Percentiles rank a stretch among this genome's conserved stretches.
phyloP scores from a whole-genome alignment of 2,113 vertebrate genomes.

The Pachyramphus minor region DNA sequence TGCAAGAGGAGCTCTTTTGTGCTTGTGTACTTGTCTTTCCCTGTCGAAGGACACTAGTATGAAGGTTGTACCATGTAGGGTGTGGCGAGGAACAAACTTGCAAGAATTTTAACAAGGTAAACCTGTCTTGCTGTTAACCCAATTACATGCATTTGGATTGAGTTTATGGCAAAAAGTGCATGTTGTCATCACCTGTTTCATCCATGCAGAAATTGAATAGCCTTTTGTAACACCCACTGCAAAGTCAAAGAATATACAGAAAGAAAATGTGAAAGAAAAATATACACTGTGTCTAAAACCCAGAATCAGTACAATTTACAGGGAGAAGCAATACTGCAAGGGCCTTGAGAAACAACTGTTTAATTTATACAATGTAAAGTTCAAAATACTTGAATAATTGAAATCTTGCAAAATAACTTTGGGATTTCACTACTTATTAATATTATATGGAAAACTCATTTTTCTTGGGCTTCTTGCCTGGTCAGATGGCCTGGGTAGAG shows the following conservation, averaged over 20 bases:
- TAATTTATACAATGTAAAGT: background rate
- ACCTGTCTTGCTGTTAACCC: background rate
- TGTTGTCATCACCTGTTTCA: background rate
- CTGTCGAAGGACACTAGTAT: background rate
- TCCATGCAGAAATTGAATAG: background rate
- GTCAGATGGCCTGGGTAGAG: conserved; percentile 9
- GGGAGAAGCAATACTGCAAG: background rate
- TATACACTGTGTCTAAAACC: background rate
- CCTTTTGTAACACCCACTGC: background rate
- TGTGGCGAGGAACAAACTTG: background rate
- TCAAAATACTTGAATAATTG: background rate
- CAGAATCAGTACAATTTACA: background rate
- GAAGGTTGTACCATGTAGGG: background rate
- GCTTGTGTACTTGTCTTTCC: background rate
- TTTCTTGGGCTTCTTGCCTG: conserved; percentile 50
- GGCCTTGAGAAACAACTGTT: background rate
- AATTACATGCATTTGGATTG: background rate
- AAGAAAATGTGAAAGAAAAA: background rate
- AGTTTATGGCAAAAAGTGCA: background rate
- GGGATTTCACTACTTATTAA: conserved; percentile 17
- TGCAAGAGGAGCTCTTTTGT: background rate
- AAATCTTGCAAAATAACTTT: conserved; percentile 19
- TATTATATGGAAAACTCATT: conserved; percentile 25
- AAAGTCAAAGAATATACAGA: background rate
- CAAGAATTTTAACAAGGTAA: background rate